phyloP scores from a whole-genome alignment of 1,140 invertebrate species.

The Bombus confusus region DNA sequence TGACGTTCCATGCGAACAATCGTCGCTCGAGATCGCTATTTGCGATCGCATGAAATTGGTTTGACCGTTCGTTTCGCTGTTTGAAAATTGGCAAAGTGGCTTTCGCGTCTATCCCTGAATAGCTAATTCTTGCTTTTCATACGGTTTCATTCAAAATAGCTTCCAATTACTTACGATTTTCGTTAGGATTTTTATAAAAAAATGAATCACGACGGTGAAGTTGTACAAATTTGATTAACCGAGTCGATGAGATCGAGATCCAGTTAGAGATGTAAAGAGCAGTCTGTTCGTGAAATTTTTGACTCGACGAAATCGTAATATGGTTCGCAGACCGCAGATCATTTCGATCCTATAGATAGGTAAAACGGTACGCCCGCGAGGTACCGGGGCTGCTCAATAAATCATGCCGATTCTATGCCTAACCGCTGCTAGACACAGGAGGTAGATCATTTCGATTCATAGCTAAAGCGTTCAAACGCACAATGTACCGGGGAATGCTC shows the following conservation, averaged over 20 bases:
- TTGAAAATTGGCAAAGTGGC: neutral
- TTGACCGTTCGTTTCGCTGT: neutral
- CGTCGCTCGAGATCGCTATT: neutral
- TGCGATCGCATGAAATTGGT: no score
- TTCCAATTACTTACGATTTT: no score
- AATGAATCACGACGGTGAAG: neutral
- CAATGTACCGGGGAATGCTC: neutral
- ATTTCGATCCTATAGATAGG: neutral
- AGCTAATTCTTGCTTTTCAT: no score
- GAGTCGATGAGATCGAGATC: neutral
- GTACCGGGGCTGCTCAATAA: neutral
- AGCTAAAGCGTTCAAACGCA: neutral
- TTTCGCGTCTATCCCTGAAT: neutral
- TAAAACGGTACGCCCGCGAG: neutral
- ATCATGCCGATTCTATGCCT: neutral
- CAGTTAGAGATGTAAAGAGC: neutral
- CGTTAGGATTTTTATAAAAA: neutral
- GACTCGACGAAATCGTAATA: no score
- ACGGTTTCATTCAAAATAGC: no score
- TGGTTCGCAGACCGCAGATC: neutral
- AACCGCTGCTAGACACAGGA: neutral
- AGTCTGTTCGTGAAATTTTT: no score
- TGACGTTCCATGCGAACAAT: constrained; percentile 24
- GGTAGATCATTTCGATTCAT: constrained; percentile 10
- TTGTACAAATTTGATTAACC: neutral